Evolutionary conservation across 2,797 vertebrate genomes (phyloP), one percentile per base, ranked within the genome.

Genomic region (Clarias pachynema): DNA sequence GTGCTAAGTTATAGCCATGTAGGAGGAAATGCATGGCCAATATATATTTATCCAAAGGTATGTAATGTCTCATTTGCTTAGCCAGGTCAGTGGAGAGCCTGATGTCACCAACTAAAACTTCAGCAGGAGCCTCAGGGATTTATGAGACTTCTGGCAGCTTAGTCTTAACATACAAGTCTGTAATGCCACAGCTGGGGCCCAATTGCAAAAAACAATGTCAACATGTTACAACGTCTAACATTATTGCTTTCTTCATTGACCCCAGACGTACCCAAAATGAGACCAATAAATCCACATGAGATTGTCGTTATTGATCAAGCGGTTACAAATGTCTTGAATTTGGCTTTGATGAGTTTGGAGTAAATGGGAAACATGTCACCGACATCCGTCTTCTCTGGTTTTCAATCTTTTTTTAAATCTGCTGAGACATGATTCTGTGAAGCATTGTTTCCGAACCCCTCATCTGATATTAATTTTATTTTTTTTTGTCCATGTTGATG

Each of bases 291-390:
- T 44, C 18, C 60, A 80, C 44, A 49, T 12, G 44, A 49, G 44
- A 49, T 49, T 49, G 60, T 26, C 65, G 2, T 60, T 65, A 80
- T 26, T 69, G 26, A 69, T 34, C 12, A 34, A 24, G 24, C 18
- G 34, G 4, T 24, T 68, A 68, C 26, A 78, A 66, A 7, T 66
- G 70, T 77, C 31, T 66, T 62, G 12, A 80, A 80, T 34, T 22
- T 84, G 77, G 31, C 53, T 53, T 77, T 78, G 22, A 75, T 81
- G 69, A 81, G 26, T 81, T 14, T 57, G n/a, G 4, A 84, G 22
- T 84, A 70, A 86, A 90, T 83, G 56, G 24, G 73, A 89, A 88
- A 72, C 87, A 90, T 84, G 88, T 92, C 88, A 87, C 87, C 80
- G 74, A 72, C 34, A 69, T 73, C 56, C 31, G 22, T 31, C 59